Evolutionary conservation across 2,888 invertebrate species (phyloP).

Genomic region (Cephus nigrinus): DNA sequence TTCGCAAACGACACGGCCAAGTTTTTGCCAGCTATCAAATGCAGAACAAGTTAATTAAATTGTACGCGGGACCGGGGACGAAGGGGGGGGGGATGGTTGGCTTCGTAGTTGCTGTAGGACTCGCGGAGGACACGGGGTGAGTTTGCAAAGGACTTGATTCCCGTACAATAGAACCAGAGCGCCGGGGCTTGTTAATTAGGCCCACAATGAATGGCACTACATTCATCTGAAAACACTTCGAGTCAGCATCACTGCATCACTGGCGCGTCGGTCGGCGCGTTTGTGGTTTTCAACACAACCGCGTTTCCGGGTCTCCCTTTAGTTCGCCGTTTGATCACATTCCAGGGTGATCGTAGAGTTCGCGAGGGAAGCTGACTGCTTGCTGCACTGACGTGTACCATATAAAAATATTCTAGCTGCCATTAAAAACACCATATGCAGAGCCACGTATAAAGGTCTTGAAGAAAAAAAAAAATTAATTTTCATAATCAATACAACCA

Average conservation of each 20-base stretch:
- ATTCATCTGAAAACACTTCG: slow-evolving; percentile 48
- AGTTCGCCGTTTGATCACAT: not conserved
- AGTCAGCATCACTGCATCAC: slow-evolving; percentile 33
- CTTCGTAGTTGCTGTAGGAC: no score
- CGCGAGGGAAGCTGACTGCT: not conserved
- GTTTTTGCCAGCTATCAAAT: slow-evolving; percentile 52
- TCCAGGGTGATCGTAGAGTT: not conserved
- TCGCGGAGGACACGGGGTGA: slow-evolving; percentile 2
- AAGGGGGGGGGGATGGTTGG: slow-evolving; percentile 5
- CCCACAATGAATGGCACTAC: slow-evolving; percentile 46
- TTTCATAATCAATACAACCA: no score
- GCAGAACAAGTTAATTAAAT: slow-evolving; percentile 61
- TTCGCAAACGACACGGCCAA: slow-evolving; percentile 45
- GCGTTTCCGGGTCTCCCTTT: slow-evolving; percentile 14
- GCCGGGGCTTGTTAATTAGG: slow-evolving; percentile 51
- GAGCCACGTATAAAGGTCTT: no score
- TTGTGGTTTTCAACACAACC: slow-evolving; percentile 8
- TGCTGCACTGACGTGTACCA: no score
- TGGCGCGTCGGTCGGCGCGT: slow-evolving; percentile 4
- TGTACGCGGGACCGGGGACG: slow-evolving; percentile 36
- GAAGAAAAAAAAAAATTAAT: no score
- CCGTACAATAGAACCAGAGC: slow-evolving; percentile 31
- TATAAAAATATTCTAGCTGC: no score
- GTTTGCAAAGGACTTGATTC: slow-evolving; percentile 23
- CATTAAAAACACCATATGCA: no score